These are phyloP conservation scores for Emydocephalus ijimae DNA, from an alignment of 2,113 vertebrate genomes.

Conservation along the genomic window DNA sequence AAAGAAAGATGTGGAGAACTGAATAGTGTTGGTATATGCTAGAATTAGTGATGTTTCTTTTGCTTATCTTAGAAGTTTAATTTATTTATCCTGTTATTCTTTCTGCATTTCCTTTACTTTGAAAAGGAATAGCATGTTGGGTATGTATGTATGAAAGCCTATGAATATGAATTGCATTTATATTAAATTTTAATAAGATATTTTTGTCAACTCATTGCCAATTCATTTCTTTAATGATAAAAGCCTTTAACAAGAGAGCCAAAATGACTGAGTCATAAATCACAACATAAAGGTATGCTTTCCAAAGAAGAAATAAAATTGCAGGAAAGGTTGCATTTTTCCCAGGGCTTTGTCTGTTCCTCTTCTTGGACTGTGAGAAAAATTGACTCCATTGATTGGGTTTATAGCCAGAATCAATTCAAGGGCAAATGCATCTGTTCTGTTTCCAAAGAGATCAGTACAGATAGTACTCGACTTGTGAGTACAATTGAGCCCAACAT, in stretches of 20 bases:
- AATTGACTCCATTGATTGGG: background rate
- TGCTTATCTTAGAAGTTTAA: background rate
- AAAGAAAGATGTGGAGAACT: background rate
- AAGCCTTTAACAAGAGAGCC: background rate
- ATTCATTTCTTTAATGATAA: background rate
- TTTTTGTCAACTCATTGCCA: background rate
- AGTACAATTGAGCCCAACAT: too few relatives aligned
- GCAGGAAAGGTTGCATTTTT: background rate
- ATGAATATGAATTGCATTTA: background rate
- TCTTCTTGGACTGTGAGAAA: background rate
- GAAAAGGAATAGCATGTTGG: background rate
- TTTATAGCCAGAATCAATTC: background rate
- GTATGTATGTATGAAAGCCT: background rate
- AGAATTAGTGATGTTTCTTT: background rate
- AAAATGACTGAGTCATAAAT: background rate
- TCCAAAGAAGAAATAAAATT: background rate
- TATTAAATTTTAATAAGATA: background rate
- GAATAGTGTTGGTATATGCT: background rate
- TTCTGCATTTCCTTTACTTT: background rate
- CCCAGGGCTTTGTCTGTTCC: background rate
- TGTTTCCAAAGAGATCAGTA: background rate
- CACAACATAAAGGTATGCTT: background rate
- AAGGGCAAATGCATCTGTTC: background rate
- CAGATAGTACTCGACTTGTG: too few relatives aligned
- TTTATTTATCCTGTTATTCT: background rate